phyloP scores from a whole-genome alignment of 2,113 vertebrate species.

The Ploceus nigricollis region DNA sequence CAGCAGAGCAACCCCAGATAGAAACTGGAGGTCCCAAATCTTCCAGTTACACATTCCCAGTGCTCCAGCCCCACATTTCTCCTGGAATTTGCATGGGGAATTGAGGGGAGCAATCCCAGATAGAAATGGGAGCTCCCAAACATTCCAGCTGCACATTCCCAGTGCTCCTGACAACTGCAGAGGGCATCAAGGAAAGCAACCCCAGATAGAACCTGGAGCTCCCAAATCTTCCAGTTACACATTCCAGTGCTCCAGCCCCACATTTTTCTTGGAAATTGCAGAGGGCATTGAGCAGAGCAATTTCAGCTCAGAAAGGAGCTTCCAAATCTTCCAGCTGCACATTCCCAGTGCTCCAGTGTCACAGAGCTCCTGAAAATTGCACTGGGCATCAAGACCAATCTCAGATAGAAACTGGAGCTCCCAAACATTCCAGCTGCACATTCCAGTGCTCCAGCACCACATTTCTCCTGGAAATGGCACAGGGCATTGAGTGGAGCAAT shows the following conservation, averaged over 20 bases:
- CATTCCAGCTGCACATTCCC: neutral
- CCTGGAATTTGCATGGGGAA: neutral
- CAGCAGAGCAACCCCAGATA: neutral
- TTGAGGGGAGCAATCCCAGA: rapidly evolving
- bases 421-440: neutral
- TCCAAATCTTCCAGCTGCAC: neutral
- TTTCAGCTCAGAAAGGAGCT: neutral
- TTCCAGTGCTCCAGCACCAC: neutral
- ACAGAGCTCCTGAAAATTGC: neutral
- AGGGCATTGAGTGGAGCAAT: neutral
- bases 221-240: neutral
- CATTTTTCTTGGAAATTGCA: neutral
- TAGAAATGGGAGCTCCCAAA: too few relatives aligned
- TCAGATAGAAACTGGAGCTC: neutral
- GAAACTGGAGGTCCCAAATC: neutral
- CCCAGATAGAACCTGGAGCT: too few relatives aligned
- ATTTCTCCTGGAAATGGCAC: neutral
- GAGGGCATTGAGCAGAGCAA: rapidly evolving
- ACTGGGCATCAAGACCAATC: rapidly evolving
- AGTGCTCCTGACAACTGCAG: neutral
- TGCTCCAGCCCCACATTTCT: neutral
- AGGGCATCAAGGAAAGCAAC: neutral
- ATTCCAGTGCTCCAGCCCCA: neutral
- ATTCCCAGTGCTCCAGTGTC: neutral
- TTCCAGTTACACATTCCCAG: neutral